A percentile compares a stretch with the other conserved stretches of the same genome.
These are phyloP conservation scores for Threskiornis aethiopicus DNA, from an alignment of 2,797 vertebrate species.

Conservation along the genomic window DNA sequence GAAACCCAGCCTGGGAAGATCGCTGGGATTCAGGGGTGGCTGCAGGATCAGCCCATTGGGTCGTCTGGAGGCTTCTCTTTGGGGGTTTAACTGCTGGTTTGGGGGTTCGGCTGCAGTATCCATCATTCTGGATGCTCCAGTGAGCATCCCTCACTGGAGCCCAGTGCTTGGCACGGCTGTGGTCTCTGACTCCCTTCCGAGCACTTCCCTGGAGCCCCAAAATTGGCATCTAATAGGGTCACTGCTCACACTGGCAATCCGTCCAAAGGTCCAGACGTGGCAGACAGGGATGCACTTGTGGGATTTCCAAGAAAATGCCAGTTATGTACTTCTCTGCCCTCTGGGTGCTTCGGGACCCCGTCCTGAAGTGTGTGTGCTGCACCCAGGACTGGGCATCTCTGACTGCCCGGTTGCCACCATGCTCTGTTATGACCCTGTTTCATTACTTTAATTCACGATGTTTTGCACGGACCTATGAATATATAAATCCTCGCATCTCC, in stretches of 20 bases:
- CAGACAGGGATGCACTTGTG: neutral
- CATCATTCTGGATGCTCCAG: neutral
- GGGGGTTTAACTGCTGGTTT: neutral
- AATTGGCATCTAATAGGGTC: neutral
- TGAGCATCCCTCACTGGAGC: neutral
- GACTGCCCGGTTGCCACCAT: rapidly evolving
- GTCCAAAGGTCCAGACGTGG: rapidly evolving
- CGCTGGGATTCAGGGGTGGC: neutral
- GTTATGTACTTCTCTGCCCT: neutral
- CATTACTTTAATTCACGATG: neutral
- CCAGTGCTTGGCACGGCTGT: neutral
- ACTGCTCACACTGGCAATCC: neutral
- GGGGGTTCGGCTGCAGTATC: neutral
- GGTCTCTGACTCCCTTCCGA: neutral
- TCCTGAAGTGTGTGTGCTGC: neutral
- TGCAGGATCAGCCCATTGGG: neutral
- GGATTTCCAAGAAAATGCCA: neutral
- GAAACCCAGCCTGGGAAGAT: neutral
- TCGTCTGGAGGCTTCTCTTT: neutral
- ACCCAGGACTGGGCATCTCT: neutral
- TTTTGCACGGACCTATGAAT: neutral
- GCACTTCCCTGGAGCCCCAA: neutral
- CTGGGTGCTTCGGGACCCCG: neutral
- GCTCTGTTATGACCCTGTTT: neutral
- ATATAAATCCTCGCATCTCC: neutral